A percentile compares a stretch with the other conserved stretches of the same genome.
Conservation (phyloP, 2,888 invertebrate species). For the Orthosia gothica region DNA sequence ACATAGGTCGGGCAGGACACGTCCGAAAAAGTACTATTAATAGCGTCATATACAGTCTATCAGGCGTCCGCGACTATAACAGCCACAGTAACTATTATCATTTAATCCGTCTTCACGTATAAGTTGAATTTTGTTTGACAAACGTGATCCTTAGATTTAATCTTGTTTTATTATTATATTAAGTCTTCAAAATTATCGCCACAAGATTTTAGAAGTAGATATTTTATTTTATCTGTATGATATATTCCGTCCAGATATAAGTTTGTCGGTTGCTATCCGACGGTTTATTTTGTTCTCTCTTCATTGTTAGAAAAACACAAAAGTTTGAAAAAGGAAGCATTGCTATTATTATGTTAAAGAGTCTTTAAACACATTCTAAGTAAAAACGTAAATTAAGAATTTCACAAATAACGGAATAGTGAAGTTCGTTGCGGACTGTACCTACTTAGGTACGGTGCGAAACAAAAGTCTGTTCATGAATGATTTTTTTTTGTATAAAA, state of each 20-base stretch:
- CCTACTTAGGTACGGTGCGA: not conserved
- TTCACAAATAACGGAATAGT: not conserved
- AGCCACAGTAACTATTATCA: not conserved
- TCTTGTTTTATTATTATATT: slow-evolving; percentile 1
- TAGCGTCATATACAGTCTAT: too few relatives aligned
- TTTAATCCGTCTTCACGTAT: not conserved
- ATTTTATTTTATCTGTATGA: slow-evolving; percentile 5
- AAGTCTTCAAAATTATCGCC: slow-evolving; percentile 7
- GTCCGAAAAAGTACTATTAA: too few relatives aligned
- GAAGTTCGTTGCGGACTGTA: not conserved
- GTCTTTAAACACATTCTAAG: too few relatives aligned
- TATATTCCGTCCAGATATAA: slow-evolving; percentile 11
- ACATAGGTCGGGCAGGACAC: too few relatives aligned
- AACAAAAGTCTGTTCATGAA: not conserved
- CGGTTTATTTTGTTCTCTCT: not conserved
- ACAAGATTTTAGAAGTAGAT: not conserved
- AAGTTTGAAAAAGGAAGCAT: too few relatives aligned
- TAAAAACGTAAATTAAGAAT: too few relatives aligned
- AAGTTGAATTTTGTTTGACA: not conserved
- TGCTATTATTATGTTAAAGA: too few relatives aligned
- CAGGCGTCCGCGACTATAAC: too few relatives aligned
- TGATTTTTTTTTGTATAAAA: not conserved
- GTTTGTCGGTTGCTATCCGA: not conserved
- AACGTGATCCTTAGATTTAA: slow-evolving; percentile 10
- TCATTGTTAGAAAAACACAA: too few relatives aligned